Evolutionary conservation across 2,888 invertebrate genomes (phyloP).

Genomic region (Plagodis dolabraria): DNA sequence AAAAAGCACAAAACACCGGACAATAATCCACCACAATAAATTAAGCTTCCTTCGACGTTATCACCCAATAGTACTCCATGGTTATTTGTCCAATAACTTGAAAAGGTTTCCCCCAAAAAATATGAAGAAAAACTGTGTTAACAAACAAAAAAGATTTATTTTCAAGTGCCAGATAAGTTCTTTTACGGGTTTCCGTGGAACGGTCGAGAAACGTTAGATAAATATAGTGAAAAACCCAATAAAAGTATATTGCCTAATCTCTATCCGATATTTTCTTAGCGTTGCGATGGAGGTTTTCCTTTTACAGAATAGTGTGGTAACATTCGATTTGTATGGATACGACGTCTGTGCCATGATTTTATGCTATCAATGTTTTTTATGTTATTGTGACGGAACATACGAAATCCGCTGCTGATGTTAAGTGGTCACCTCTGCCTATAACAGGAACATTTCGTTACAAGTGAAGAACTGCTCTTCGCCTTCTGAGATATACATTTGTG

Average conservation of each 20-base stretch:
- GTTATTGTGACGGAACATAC: not conserved
- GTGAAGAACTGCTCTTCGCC: too few relatives aligned
- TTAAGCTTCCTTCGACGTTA: conserved; percentile 61
- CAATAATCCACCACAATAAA: conserved; percentile 64
- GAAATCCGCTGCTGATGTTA: too few relatives aligned
- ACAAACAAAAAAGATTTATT: conserved; percentile 82
- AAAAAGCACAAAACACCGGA: conserved; percentile 47
- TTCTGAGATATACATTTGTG: too few relatives aligned
- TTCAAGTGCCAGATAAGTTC: conserved; percentile 73
- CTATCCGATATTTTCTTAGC: conserved; percentile 83
- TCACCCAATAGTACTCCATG: conserved; percentile 54
- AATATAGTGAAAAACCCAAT: conserved; percentile 80
- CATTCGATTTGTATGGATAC: conserved; percentile 46
- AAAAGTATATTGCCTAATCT: conserved; percentile 84
- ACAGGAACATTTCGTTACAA: too few relatives aligned
- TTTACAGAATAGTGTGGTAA: conserved; percentile 45
- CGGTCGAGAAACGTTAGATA: conserved; percentile 69
- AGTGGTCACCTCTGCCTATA: too few relatives aligned
- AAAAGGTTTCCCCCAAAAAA: conserved; percentile 43
- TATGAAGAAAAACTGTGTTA: conserved; percentile 70
- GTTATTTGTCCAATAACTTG: conserved; percentile 64
- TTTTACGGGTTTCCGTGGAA: conserved; percentile 45
- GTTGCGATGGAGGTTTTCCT: conserved; percentile 77
- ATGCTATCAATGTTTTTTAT: not conserved
- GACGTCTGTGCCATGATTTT: not conserved